Base-by-base conservation (phyloP, 1,140 invertebrate genomes). In the Nautilus pompilius region DNA sequence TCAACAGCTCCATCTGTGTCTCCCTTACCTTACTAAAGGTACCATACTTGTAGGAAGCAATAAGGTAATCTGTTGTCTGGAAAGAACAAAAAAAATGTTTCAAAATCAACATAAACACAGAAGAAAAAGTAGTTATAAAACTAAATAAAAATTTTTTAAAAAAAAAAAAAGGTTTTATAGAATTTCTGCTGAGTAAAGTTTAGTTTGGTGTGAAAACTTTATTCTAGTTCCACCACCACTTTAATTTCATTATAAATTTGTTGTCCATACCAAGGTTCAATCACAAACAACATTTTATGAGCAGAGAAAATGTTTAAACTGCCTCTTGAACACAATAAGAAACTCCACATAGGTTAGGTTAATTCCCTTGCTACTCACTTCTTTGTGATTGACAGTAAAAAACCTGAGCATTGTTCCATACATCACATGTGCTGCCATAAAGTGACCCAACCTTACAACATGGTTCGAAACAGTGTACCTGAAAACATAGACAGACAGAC, bases 31-130 rank as follows among this genome's bases (percentile, higher is more conserved):
- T 95, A 58, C 90, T 87, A 84, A 96, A 96, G 41, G 93, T 94
- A 15, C 94, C 95, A 82, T 90, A 96, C 77, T 95, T 95, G 81
- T 96, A 97, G 2, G 92, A 92, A 74, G 91, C 89, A 26, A 93
- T 92, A 57, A 97, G 85, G 80, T 95, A 92, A 81, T 97, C 94
- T 49, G 92, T 88, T 72, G 92, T 93, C 91, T 94, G 83, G 41
- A 85, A 85, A 32, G 60, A 72, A 74, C 58, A 65, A 76, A 71
- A 63, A 73, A 67, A 41, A 56, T 13, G n/a, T 8, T 26, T 51
- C 8, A 51, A 22, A 53, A 53, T 17, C 49, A 53, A 13, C 22
- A 53, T 13, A 53, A 20, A 53, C 17, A 26, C 22, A 22, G 17
- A 0, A 22, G 24, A 13, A 53, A 53, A 13, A 13, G 15, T 53